These are phyloP conservation scores for Uria lomvia DNA, from an alignment of 2,113 vertebrate species.

Conservation along the genomic window DNA sequence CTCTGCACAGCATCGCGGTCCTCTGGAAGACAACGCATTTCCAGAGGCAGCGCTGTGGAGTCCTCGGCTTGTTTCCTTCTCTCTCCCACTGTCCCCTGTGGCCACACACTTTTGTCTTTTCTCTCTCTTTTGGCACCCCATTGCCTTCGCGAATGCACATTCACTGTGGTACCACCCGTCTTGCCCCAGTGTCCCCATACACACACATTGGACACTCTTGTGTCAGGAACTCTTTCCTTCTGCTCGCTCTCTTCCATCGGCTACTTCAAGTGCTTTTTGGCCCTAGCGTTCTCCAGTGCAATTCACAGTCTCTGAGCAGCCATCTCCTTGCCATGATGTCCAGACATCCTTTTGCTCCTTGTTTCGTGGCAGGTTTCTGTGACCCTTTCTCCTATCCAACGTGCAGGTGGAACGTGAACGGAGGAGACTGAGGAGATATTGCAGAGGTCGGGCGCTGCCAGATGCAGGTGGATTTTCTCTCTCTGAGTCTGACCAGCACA, in stretches of 20 bases:
- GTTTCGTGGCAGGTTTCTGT: background rate
- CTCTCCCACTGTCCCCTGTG: background rate
- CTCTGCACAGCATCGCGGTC: background rate
- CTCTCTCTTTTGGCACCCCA: no score
- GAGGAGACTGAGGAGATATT: slow-evolving; percentile 63
- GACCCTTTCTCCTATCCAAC: background rate
- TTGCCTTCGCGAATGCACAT: background rate
- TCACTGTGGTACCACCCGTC: background rate
- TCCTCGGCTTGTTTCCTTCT: background rate
- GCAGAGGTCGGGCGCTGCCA: background rate
- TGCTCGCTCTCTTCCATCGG: background rate
- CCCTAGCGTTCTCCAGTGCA: background rate
- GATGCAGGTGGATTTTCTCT: background rate
- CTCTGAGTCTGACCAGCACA: background rate
- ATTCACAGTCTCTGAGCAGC: background rate
- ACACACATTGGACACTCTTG: background rate
- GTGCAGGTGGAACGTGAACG: slow-evolving; percentile 69
- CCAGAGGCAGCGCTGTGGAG: background rate
- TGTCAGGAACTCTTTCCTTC: background rate
- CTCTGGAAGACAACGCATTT: fast-evolving
- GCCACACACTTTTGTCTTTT: background rate
- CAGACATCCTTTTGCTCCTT: background rate
- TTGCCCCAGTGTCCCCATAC: background rate
- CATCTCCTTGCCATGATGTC: background rate
- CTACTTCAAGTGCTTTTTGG: fast-evolving